A percentile compares a stretch with the other conserved stretches of the same genome.
phyloP scores from a whole-genome alignment of 2,113 vertebrate genomes.

The Struthio camelus region DNA sequence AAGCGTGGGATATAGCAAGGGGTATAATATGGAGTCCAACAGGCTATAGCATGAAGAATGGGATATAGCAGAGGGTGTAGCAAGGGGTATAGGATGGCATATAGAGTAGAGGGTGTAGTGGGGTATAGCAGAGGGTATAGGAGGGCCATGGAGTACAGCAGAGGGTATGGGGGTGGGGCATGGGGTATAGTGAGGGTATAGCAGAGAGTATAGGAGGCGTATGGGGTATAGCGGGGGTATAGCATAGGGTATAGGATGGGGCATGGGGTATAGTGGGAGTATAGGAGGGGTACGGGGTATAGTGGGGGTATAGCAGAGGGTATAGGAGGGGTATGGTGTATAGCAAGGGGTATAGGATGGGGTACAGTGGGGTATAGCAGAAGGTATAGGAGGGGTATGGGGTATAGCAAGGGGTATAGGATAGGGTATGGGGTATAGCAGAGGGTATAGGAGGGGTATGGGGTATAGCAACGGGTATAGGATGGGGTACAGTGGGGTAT shows the following conservation, averaged over 20 bases:
- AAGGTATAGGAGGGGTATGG: neutral
- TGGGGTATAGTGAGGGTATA: neutral
- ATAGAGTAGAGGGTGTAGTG: neutral
- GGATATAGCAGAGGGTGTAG: accelerated
- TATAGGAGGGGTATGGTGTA: neutral
- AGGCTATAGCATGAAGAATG: neutral
- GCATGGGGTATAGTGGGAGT: neutral
- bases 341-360: neutral
- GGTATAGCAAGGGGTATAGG: neutral
- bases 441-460: neutral
- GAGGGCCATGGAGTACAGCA: neutral
- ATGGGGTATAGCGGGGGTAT: accelerated
- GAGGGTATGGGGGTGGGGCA: neutral
- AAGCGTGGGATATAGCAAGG: accelerated
- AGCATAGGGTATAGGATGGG: neutral
- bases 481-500: too few species aligned
- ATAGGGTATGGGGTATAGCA: neutral
- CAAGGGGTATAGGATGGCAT: too few species aligned
- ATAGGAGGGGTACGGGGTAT: neutral
- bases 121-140: too few species aligned
- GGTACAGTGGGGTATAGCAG: too few species aligned
- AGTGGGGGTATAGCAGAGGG: too few species aligned
- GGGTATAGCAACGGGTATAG: neutral
- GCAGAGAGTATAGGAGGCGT: accelerated
- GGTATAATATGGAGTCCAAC: accelerated